phyloP scores from a whole-genome alignment of 2,888 invertebrate species.

The Drosophila fulvimacula region DNA sequence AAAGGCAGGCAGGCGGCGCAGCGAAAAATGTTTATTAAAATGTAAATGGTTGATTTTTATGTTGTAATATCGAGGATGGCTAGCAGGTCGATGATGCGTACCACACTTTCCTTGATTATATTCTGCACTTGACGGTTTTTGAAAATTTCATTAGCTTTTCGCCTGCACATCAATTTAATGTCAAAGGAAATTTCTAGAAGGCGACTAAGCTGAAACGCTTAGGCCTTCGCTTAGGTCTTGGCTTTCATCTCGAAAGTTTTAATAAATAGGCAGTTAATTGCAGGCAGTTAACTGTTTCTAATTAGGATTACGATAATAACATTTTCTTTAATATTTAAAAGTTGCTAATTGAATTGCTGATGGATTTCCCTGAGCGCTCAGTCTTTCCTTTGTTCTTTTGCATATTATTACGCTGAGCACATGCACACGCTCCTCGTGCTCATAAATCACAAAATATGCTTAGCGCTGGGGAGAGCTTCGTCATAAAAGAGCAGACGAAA shows the following conservation, averaged over 20 bases:
- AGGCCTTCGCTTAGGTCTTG: conserved; percentile 6
- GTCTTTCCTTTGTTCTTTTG: conserved; percentile 12
- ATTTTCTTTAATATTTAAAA: conserved; percentile 16
- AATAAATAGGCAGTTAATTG: conserved; percentile 6
- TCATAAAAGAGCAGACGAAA: not conserved
- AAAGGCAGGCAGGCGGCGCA: conserved; percentile 55
- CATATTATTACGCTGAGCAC: not conserved
- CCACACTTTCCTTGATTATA: conserved; percentile 10
- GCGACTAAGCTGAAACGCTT: conserved; percentile 21
- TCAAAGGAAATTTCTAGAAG: conserved; percentile 48
- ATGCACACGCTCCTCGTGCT: conserved; percentile 30
- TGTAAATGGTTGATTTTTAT: conserved; percentile 44
- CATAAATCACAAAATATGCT: not conserved
- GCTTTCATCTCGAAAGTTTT: conserved; percentile 35
- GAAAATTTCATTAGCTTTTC: conserved; percentile 58
- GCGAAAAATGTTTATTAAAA: conserved; percentile 59
- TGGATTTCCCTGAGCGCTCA: not conserved
- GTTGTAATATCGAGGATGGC: conserved; percentile 11
- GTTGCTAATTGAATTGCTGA: conserved; percentile 13
- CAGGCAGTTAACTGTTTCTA: conserved; percentile 11
- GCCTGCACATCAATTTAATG: conserved; percentile 53
- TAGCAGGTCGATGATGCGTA: conserved; percentile 52
- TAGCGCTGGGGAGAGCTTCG: not conserved
- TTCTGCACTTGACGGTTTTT: conserved; percentile 17
- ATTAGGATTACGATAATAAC: conserved; percentile 30